Percentiles rank a stretch among this genome's conserved stretches.
These are phyloP conservation scores for Leptinotarsa peninsularis DNA, from an alignment of 2,888 invertebrate genomes.

Conservation along the genomic window DNA sequence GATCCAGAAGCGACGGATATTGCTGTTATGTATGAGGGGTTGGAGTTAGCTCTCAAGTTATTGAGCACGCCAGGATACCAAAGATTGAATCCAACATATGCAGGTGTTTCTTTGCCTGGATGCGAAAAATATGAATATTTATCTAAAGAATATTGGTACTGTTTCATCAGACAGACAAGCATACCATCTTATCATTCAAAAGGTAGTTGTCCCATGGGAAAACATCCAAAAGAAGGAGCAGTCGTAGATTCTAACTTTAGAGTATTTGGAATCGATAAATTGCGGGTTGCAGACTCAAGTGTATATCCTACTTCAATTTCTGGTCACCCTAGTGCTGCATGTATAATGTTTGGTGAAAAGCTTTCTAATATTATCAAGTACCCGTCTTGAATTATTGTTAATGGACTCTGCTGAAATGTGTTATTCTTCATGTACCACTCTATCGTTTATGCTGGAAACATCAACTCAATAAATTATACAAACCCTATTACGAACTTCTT, in stretches of 20 bases:
- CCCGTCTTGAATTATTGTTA: not conserved
- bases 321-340: conserved; percentile 76
- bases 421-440: too few relatives aligned
- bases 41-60: conserved; percentile 62
- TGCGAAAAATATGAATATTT: conserved; percentile 68
- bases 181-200: conserved; percentile 68
- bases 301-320: conserved; percentile 72
- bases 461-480: too few relatives aligned
- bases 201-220: conserved; percentile 78
- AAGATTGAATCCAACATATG: conserved; percentile 65
- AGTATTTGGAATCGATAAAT: conserved; percentile 70
- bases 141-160: conserved; percentile 77
- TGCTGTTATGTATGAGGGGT: conserved; percentile 68
- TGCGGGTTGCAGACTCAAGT: conserved; percentile 76
- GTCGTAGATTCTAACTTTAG: conserved; percentile 73
- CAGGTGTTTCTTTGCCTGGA: conserved; percentile 47
- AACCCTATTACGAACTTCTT: too few relatives aligned
- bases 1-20: conserved; percentile 65
- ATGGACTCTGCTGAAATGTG: too few relatives aligned
- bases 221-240: conserved; percentile 69
- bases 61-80: conserved; percentile 68
- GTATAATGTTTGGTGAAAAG: conserved; percentile 78
- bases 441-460: too few relatives aligned
- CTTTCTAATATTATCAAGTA: conserved; percentile 73
- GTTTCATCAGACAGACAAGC: conserved; percentile 66